Base-by-base conservation (phyloP, 2,113 vertebrate species). In the Gila orcuttii region DNA sequence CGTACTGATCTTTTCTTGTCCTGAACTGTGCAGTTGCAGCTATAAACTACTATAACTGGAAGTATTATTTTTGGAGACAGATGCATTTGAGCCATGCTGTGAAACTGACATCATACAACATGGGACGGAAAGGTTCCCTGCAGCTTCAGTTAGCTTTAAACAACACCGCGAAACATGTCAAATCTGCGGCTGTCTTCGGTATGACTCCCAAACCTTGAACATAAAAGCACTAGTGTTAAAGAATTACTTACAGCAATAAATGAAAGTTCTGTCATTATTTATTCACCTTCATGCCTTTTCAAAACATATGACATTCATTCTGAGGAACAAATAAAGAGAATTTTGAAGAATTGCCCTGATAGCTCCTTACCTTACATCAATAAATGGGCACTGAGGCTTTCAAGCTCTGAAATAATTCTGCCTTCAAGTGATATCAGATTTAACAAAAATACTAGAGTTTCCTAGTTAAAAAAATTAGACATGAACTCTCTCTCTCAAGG, bases 61-160 rank as follows among this genome's bases (percentile, higher is more conserved):
- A 39, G 25, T 1, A 17, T 83, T 82, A 82, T 82, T 66, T 73
- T 25, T 69, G 45, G 47, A 82, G 45, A 50, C 60, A 55, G 66
- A 69, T 55, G 80, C 45, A 33, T 82, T 55, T 55, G 45, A 82
- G 25, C 25, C 11, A 0, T 3, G 62, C 60, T 82, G 45, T 52
- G 45, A 52, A 69, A 59, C 50, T 83, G 50, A 83, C 50, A 83
- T 83, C 66, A 83, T 83, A 17, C 81, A 71, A 83, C 81, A 83
- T 21, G 47, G 50, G 50, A 42, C 17, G 66, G 23, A 83, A 57
- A 73, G n/a, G 31, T 82, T 81, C 60, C 60, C 39, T 50, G 60
- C 42, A 81, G 79, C 39, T 68, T 68, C 25, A 66, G 79, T 68
- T 82, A 50, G 60, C 64, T 69, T 50, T 69, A 69, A 69, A 68